These are phyloP conservation scores for Oscheius sp. DNA, from an alignment of 2,888 invertebrate species.

Conservation along the genomic window DNA sequence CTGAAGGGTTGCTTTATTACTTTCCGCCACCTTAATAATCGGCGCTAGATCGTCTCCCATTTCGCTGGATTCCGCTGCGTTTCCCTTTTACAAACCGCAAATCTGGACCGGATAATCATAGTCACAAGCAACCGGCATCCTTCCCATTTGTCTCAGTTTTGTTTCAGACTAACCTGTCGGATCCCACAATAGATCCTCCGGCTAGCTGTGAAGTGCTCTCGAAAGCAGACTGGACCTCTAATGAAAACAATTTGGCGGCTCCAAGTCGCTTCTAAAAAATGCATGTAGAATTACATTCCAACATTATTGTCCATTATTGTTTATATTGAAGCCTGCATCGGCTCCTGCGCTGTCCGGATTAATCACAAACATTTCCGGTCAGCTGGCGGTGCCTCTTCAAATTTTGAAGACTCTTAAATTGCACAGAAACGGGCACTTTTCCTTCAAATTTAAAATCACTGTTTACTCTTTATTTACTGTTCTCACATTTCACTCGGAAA, in stretches of 20 bases:
- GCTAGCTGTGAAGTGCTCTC: conserved; percentile 4
- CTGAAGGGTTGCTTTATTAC: too few relatives aligned
- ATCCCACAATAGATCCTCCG: background rate
- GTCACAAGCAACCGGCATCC: conserved; percentile 15
- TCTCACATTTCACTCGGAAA: background rate
- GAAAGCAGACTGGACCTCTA: conserved; percentile 3
- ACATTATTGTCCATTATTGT: background rate
- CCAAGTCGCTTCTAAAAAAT: background rate
- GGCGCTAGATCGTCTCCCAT: background rate
- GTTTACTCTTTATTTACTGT: background rate
- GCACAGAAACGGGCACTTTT: too few relatives aligned
- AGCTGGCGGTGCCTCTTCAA: conserved; percentile 14
- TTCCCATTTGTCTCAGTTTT: background rate
- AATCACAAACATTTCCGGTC: conserved; percentile 29
- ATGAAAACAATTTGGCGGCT: conserved; percentile 13
- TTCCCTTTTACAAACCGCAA: conserved; percentile 28
- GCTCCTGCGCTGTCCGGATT: conserved; percentile 21
- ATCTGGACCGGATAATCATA: conserved; percentile 30
- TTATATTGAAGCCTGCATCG: conserved; percentile 1
- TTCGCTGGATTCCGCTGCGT: background rate
- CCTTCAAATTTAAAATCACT: too few relatives aligned
- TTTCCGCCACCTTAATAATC: too few relatives aligned
- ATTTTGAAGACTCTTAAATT: too few relatives aligned
- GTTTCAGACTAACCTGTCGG: background rate
- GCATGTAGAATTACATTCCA: background rate